phyloP scores from a whole-genome alignment of 2,888 invertebrate species.

The Autographa gamma region DNA sequence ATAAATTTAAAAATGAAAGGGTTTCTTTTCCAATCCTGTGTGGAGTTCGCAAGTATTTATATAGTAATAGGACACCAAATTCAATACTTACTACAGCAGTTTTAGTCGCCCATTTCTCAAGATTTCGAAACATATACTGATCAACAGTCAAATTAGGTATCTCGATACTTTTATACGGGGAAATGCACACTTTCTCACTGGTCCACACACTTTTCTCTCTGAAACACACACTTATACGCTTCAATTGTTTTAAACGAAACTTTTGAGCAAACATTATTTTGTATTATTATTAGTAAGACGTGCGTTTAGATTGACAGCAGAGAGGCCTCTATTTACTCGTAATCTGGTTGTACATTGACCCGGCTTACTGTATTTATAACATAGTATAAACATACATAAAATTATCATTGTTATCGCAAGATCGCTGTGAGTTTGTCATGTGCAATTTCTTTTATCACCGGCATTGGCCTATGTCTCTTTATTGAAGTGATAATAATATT shows the following conservation, averaged over 20 bases:
- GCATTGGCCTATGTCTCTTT: too few relatives aligned
- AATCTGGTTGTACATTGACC: neutral
- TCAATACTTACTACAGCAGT: slow-evolving; percentile 82
- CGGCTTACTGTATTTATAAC: neutral
- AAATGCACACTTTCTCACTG: slow-evolving; percentile 71
- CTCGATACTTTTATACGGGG: slow-evolving; percentile 80
- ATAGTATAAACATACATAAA: neutral
- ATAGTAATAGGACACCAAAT: too few relatives aligned
- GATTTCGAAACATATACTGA: slow-evolving; percentile 88
- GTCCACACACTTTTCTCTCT: slow-evolving; percentile 68
- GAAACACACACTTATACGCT: slow-evolving; percentile 42
- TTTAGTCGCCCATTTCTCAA: slow-evolving; percentile 89
- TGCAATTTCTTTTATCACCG: neutral
- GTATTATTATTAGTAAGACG: neutral
- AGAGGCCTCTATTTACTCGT: neutral
- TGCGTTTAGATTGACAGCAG: neutral
- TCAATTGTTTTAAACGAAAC: slow-evolving; percentile 37
- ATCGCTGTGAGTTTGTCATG: neutral
- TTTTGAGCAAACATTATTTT: slow-evolving; percentile 42
- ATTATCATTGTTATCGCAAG: neutral
- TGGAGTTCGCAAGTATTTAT: too few relatives aligned
- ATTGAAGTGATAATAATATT: too few relatives aligned
- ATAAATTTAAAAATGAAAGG: too few relatives aligned
- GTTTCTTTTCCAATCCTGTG: too few relatives aligned
- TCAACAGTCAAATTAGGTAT: slow-evolving; percentile 86